Conservation (phyloP, 2,888 invertebrate genomes). For the Kryphioiulus occultus region DNA sequence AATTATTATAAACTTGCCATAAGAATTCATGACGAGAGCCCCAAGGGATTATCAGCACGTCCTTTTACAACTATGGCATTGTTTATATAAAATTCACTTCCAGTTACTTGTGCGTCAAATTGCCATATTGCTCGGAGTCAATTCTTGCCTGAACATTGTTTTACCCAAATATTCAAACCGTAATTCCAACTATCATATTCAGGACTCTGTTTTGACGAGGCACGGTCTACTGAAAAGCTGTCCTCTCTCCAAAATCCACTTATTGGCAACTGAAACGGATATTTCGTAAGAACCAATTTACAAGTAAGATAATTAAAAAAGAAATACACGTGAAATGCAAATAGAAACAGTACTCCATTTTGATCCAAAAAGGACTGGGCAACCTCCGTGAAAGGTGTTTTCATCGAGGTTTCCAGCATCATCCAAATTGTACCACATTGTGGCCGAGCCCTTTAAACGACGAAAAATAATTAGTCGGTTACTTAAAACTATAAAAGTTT, state of each 20-base stretch:
- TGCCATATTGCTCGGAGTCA: too few species aligned
- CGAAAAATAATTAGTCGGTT: neutral
- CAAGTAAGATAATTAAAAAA: neutral
- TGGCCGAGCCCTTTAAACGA: slow-evolving; percentile 43
- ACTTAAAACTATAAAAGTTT: too few species aligned
- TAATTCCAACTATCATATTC: neutral
- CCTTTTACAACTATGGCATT: too few species aligned
- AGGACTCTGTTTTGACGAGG: neutral
- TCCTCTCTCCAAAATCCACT: slow-evolving; percentile 46
- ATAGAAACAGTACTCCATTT: slow-evolving; percentile 39
- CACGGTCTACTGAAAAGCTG: slow-evolving; percentile 29
- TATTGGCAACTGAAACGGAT: slow-evolving; percentile 45
- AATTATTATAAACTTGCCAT: too few species aligned
- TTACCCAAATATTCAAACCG: too few species aligned
- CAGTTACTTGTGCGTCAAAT: too few species aligned
- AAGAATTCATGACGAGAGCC: too few species aligned
- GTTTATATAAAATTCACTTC: too few species aligned
- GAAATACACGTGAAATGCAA: neutral
- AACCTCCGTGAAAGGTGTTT: slow-evolving; percentile 19
- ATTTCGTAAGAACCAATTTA: neutral
- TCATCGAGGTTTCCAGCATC: neutral
- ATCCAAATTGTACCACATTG: slow-evolving; percentile 46
- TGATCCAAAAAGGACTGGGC: slow-evolving; percentile 44
- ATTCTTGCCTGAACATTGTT: too few species aligned
- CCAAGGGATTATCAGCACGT: too few species aligned